Evolutionary conservation across 1,140 invertebrate species (phyloP), one percentile per base, ranked within the genome.

Genomic region (Ceratina japonica): DNA sequence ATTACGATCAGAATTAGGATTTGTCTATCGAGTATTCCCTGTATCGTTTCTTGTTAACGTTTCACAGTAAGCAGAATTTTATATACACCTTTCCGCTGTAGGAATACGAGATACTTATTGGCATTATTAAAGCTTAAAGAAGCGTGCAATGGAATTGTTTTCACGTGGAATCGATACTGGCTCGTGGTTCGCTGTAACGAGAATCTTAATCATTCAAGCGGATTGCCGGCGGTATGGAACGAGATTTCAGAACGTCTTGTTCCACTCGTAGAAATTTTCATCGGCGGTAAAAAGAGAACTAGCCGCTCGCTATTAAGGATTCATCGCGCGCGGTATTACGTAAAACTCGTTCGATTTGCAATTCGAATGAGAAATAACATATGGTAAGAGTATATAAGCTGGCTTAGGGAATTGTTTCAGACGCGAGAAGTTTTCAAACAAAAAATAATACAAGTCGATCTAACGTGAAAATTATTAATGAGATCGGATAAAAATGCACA

Each of bases 191-290:
- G 13, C 27, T 16, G 54, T 56, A 49, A 74, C 22, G 22, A 52
- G 54, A 37, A 31, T 65, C n/a, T 64, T 18, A 58, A 79, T 79
- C 54, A 74, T 79, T 79, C 52, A 74, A 49, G 13, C 8, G 37
- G 16, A 24, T 44, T 31, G 16, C 58, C n/a, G 27, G 13, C 56
- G 44, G 22, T 63, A 12, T 22, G 51, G 31, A 72, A 78, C 58
- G 4, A 27, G 56, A 75, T 58, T 59, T 22, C 3, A 2, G 18
- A 31, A 20, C 5, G 1, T 15, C 5, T 44, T 15, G 18, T 27
- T 49, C 12, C 22, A 18, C 51, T 56, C 27, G 27, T 22, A 5
- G 13, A 44, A 71, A 71, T 59, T 27, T 16, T 20, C 37, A 44
- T 56, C 54, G 54, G 13, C 54, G 54, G n/a, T 18, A 56, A 56